These are phyloP conservation scores for Acrobasis suavella DNA, from an alignment of 2,888 invertebrate species.

Conservation along the genomic window DNA sequence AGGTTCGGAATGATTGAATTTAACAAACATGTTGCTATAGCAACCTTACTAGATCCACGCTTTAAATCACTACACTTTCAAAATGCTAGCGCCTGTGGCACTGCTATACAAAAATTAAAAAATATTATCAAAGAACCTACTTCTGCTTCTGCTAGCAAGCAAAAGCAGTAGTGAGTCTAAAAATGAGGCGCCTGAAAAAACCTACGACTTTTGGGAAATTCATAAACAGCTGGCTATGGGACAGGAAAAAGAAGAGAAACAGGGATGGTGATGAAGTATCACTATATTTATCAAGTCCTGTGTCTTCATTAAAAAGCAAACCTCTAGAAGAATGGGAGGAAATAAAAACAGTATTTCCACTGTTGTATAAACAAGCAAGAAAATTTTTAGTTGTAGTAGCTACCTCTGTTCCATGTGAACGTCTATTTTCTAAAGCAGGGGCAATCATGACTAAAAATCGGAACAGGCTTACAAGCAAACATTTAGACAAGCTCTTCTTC, in stretches of 20 bases:
- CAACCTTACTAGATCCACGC: neutral
- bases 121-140: neutral
- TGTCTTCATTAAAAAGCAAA: neutral
- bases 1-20: too few relatives aligned
- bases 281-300: neutral
- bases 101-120: neutral
- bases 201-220: neutral
- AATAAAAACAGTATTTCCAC: neutral
- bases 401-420: constrained; percentile 22
- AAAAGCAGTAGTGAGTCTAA: neutral
- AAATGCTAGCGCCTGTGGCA: neutral
- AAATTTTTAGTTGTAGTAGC: constrained; percentile 12
- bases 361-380: neutral
- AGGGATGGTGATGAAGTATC: neutral
- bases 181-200: neutral
- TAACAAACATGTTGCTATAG: too few relatives aligned
- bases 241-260: neutral
- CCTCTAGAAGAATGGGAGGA: neutral
- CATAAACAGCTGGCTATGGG: neutral
- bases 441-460: constrained; percentile 20
- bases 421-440: constrained; percentile 26
- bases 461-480: too few relatives aligned
- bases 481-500: too few relatives aligned
- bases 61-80: neutral
- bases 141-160: neutral